phyloP scores from a whole-genome alignment of 2,797 vertebrate genomes.

The Triplophysa bombifrons region DNA sequence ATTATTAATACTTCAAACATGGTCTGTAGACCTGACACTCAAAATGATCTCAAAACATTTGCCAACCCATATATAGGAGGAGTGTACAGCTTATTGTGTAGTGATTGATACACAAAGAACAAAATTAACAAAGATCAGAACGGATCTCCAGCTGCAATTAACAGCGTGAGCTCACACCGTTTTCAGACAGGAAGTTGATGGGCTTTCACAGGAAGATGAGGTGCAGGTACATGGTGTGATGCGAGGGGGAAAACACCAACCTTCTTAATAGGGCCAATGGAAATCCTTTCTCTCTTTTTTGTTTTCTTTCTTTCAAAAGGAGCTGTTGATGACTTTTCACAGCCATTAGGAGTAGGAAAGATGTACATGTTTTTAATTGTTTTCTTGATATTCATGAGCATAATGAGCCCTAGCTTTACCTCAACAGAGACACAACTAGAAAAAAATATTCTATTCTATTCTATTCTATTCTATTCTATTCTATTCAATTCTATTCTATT shows the following conservation, averaged over 20 bases:
- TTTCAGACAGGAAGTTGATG: slow-evolving; percentile 68
- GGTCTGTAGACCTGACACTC: not conserved
- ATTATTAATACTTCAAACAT: not conserved
- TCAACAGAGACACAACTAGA: slow-evolving; percentile 3
- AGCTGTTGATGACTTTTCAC: slow-evolving; percentile 69
- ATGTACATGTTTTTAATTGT: slow-evolving; percentile 52
- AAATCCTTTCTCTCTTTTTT: slow-evolving; percentile 71
- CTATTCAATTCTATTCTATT: not conserved
- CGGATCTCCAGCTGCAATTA: slow-evolving; percentile 14
- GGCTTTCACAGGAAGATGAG: slow-evolving; percentile 73
- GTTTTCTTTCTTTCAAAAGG: slow-evolving; percentile 64
- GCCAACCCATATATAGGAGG: not conserved
- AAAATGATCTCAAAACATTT: not conserved
- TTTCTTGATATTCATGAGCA: slow-evolving; percentile 40
- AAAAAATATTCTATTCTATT: slow-evolving; percentile 10
- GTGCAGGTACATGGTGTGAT: slow-evolving; percentile 35
- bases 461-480: not conserved
- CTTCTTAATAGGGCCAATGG: slow-evolving; percentile 76
- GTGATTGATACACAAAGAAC: not conserved
- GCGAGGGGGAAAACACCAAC: slow-evolving; percentile 70
- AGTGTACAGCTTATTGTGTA: too few relatives aligned
- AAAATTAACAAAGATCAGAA: not conserved
- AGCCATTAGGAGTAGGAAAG: slow-evolving; percentile 59
- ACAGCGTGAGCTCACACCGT: slow-evolving; percentile 5
- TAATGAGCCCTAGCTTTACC: slow-evolving; percentile 13